Percentiles rank a stretch among this genome's conserved stretches.
Evolutionary conservation across 2,113 vertebrate species (phyloP).

Genomic region (Crypturellus undulatus): DNA sequence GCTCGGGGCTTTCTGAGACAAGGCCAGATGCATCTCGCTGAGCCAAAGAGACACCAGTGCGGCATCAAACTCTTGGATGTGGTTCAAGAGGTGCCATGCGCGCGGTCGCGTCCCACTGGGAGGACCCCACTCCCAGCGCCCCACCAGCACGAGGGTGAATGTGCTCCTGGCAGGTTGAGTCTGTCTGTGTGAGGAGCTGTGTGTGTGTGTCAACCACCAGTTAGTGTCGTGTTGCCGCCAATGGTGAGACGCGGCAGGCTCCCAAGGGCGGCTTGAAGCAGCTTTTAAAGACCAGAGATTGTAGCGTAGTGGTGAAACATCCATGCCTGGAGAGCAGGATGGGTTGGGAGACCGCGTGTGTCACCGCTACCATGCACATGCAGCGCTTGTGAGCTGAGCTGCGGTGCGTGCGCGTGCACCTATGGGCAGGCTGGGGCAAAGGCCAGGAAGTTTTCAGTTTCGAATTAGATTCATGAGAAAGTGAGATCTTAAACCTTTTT

Average conservation of each 20-base stretch:
- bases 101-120: background rate
- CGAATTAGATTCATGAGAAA: constrained; percentile 4
- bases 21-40: background rate
- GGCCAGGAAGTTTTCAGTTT: background rate
- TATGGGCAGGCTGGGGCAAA: background rate
- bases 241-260: background rate
- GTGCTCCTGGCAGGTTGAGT: background rate
- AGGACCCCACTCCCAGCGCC: background rate
- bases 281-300: background rate
- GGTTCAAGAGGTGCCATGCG: too few species aligned
- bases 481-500: constrained; percentile 28
- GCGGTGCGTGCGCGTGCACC: rapidly evolving
- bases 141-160: rapidly evolving
- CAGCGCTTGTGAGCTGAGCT: background rate
- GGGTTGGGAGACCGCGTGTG: background rate
- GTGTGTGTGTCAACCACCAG: background rate
- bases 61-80: background rate
- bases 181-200: too few species aligned
- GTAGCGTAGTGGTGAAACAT: background rate
- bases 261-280: background rate
- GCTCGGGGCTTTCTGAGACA: background rate
- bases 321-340: background rate
- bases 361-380: background rate
- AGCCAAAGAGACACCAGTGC: background rate
- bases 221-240: background rate